A percentile compares a stretch with the other conserved stretches of the same genome.
Evolutionary conservation across 2,797 vertebrate species (phyloP).

Genomic region (Kryptopterus vitreolus): DNA sequence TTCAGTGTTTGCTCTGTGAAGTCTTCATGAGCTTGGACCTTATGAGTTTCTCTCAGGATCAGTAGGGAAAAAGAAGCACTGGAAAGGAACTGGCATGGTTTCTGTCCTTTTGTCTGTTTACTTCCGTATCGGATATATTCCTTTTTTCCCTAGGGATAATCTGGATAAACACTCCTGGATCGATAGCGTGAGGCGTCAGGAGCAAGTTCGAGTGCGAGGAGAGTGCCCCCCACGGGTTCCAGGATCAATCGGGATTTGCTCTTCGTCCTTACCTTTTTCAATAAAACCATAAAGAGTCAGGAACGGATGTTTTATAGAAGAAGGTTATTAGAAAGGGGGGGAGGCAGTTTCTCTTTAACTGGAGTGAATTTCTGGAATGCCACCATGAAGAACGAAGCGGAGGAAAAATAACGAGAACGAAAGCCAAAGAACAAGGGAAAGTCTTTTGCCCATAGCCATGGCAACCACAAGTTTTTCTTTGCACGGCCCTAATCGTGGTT

Average conservation of each 20-base stretch:
- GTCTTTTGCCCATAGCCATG: constrained; percentile 71
- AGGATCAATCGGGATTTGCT: constrained; percentile 44
- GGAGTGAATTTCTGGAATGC: background rate
- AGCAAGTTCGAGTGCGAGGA: constrained; percentile 6
- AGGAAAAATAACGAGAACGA: constrained; percentile 45
- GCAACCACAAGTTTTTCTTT: constrained; percentile 71
- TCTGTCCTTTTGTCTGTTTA: background rate
- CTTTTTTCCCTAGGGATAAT: constrained; percentile 6
- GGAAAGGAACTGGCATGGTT: no score
- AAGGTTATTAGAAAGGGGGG: background rate
- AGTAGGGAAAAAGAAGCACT: no score
- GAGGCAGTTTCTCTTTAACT: background rate
- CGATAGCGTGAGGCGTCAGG: constrained; percentile 26
- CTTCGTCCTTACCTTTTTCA: constrained; percentile 25
- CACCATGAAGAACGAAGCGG: constrained; percentile 32
- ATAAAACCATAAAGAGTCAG: background rate
- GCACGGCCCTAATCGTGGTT: constrained; percentile 64
- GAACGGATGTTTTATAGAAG: no score
- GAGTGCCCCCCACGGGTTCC: constrained; percentile 16
- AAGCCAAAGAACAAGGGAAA: constrained; percentile 55
- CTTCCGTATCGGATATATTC: background rate
- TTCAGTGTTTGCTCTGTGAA: no score
- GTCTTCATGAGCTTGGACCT: no score
- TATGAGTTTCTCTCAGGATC: no score
- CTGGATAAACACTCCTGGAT: constrained; percentile 16